phyloP scores from a whole-genome alignment of 2,888 invertebrate species.

The Blastobasis lacticolella region DNA sequence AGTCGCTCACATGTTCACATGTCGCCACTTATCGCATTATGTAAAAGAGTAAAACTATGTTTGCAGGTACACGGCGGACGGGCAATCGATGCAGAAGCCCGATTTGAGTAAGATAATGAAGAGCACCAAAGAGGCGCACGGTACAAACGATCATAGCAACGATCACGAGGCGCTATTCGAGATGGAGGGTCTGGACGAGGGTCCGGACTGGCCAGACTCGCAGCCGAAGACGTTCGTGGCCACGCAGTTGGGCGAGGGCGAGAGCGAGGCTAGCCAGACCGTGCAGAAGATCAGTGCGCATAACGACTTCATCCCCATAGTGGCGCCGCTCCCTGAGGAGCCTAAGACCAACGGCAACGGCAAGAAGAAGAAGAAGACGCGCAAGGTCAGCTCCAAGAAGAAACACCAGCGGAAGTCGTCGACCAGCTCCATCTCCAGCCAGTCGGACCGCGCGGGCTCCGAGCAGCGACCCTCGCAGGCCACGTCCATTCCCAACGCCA shows the following conservation, averaged over 20 bases:
- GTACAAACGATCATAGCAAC: slow-evolving; percentile 24
- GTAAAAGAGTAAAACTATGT: slow-evolving; percentile 3
- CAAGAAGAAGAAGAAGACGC: slow-evolving; percentile 85
- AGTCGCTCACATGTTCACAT: not conserved
- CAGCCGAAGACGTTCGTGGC: slow-evolving; percentile 73
- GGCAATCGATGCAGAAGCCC: slow-evolving; percentile 70
- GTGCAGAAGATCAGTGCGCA: slow-evolving; percentile 77
- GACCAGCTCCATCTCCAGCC: slow-evolving; percentile 67
- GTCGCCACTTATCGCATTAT: not conserved
- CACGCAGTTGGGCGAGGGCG: slow-evolving; percentile 61
- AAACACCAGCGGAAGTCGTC: slow-evolving; percentile 85
- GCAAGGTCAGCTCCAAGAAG: slow-evolving; percentile 86
- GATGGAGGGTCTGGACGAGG: slow-evolving; percentile 77
- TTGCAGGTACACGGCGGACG: slow-evolving; percentile 75
- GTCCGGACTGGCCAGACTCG: slow-evolving; percentile 66
- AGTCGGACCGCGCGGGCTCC: slow-evolving; percentile 66
- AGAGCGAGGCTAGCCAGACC: slow-evolving; percentile 65
- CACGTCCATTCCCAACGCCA: slow-evolving; percentile 43
- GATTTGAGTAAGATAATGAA: slow-evolving; percentile 71
- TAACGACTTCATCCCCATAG: slow-evolving; percentile 78
- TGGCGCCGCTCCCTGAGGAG: slow-evolving; percentile 57
- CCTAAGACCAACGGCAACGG: slow-evolving; percentile 70
- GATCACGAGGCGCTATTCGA: slow-evolving; percentile 79
- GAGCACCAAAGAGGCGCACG: slow-evolving; percentile 41
- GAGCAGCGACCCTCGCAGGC: slow-evolving; percentile 53